Conservation (phyloP, 2,797 vertebrate species). For the Crypturellus tataupa region DNA sequence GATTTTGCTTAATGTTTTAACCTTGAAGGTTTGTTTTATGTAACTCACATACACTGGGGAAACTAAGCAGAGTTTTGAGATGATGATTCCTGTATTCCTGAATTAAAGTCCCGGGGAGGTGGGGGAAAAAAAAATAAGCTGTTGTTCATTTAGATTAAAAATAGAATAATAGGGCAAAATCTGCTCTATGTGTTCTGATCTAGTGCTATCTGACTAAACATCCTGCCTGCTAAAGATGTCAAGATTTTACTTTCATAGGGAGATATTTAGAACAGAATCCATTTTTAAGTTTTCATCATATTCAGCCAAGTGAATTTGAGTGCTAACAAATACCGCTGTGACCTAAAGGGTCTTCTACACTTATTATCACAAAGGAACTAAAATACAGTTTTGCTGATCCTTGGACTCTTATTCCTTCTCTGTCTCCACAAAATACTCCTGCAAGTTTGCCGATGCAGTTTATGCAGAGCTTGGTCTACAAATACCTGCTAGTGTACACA, state of each 20-base stretch:
- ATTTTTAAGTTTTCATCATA: background rate
- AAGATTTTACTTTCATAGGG: background rate
- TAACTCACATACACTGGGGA: background rate
- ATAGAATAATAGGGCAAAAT: background rate
- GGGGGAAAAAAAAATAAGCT: background rate
- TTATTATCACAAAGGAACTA: background rate
- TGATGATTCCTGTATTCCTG: background rate
- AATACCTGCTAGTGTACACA: background rate
- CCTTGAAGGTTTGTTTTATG: background rate
- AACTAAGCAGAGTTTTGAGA: background rate
- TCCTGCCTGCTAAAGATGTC: background rate
- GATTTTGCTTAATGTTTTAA: background rate
- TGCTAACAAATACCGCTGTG: background rate
- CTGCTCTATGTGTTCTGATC: background rate
- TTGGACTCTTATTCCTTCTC: background rate
- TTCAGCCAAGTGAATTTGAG: background rate
- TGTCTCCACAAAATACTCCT: background rate
- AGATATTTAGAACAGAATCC: background rate
- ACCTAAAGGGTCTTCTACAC: background rate
- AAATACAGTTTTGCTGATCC: background rate
- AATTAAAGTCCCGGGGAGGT: background rate
- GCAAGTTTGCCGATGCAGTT: background rate
- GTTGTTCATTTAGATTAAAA: background rate
- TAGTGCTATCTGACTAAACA: background rate
- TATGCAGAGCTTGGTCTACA: background rate